Evolutionary conservation across 2,797 vertebrate genomes (phyloP), one percentile per base, ranked within the genome.

Genomic region (Oryzias dopingdopingensis): DNA sequence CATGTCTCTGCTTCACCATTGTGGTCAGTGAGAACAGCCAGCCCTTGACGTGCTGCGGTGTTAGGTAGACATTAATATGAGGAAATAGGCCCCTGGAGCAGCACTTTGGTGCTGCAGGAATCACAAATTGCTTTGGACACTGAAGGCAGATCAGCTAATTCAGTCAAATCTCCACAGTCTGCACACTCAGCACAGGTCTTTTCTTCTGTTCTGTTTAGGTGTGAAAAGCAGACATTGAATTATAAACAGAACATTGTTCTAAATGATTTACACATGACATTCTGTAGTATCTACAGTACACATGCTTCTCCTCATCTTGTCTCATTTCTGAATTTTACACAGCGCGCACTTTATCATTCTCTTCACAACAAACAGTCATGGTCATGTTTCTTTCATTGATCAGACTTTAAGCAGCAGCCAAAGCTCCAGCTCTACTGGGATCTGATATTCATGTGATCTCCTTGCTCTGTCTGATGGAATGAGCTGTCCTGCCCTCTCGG

Each of bases 121-220:
- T 84, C 82, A 75, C 82, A 89, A 91, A 92, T 89, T 82, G 84
- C 72, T 88, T 85, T 84, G 85, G 91, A 91, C 88, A 76, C 72
- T 80, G 76, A 88, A 84, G 78, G 80, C 81, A 84, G 86, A 79
- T 78, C 60, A 89, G 90, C 86, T 68, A 79, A 81, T 86, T 81
- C 80, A 83, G 77, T 74, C 72, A 47, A 80, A 91, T 78, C 76
- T 71, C 67, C 50, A 69, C 53, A 77, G 86, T 90, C 88, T 89
- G 90, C 90, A 84, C 42, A 72, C 76, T 76, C 46, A 58, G 55
- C 65, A 59, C 40, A 15, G 49, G 74, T 74, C 75, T 70, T 72
- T 67, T 71, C 54, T 49, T 80, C 52, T 59, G 41, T 74, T 81
- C 65, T 72, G 50, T 71, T 63, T 74, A 74, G 81, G 71, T 83